Percentiles rank a stretch among this genome's conserved stretches.
These are phyloP conservation scores for Acrocephalus scirpaceus DNA, from an alignment of 2,797 vertebrate species.

Conservation along the genomic window DNA sequence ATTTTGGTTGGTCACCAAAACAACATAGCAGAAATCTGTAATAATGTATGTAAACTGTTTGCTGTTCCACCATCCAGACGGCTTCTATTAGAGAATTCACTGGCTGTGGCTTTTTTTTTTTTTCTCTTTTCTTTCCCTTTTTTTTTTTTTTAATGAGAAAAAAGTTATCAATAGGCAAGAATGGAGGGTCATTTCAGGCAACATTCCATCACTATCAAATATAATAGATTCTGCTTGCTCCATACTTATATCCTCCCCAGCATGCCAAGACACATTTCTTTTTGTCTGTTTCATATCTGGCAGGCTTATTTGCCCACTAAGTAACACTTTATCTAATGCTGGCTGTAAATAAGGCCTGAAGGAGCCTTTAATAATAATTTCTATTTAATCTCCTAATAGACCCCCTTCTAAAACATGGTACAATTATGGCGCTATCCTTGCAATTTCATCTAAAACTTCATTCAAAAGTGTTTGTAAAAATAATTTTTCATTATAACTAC, in stretches of 20 bases:
- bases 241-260: slow-evolving; percentile 1
- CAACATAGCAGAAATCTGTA: neutral
- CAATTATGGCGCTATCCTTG: neutral
- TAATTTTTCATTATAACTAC: neutral
- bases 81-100: neutral
- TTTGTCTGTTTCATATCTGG: slow-evolving; percentile 26
- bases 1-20: slow-evolving; percentile 13
- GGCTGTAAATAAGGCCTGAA: slow-evolving; percentile 14
- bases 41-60: neutral
- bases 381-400: neutral
- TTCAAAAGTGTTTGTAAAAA: neutral
- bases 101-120: neutral
- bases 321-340: neutral
- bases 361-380: slow-evolving; percentile 10
- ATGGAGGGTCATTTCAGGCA: slow-evolving; percentile 36
- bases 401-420: neutral
- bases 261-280: slow-evolving; percentile 43
- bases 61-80: neutral
- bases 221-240: slow-evolving; percentile 36
- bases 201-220: slow-evolving; percentile 54
- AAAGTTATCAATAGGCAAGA: slow-evolving; percentile 43
- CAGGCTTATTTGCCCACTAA: slow-evolving; percentile 39
- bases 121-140: neutral
- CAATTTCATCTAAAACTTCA: neutral
- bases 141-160: neutral